Evolutionary conservation across 2,888 invertebrate species (phyloP).

Genomic region (Corythucha ciliata): DNA sequence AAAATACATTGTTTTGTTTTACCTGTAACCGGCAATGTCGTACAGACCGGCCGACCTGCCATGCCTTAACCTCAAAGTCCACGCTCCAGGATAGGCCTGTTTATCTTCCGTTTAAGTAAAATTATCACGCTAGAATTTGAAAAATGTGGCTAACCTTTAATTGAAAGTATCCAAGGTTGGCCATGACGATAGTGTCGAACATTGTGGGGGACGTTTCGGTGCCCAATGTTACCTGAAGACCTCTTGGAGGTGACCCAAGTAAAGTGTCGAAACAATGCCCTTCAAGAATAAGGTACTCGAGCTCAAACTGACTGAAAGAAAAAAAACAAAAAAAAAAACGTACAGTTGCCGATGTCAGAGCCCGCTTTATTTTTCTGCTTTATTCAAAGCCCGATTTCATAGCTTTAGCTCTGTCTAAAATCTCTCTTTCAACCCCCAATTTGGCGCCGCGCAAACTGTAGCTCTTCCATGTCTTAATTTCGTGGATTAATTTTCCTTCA

Average conservation of each 20-base stretch:
- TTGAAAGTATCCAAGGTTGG: slow-evolving; percentile 97
- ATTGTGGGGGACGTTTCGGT: slow-evolving; percentile 65
- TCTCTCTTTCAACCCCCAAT: too few relatives aligned
- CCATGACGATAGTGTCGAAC: slow-evolving; percentile 99
- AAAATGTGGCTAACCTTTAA: slow-evolving; percentile 50
- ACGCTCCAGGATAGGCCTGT: slow-evolving; percentile 87
- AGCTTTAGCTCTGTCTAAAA: too few relatives aligned
- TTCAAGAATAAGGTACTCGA: slow-evolving; percentile 89
- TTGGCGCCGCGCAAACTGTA: too few relatives aligned
- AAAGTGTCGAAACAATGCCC: slow-evolving; percentile 87
- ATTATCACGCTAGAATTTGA: neutral
- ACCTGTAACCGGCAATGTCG: slow-evolving; percentile 62
- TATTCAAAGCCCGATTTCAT: too few relatives aligned
- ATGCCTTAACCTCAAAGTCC: slow-evolving; percentile 78
- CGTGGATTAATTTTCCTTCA: too few relatives aligned
- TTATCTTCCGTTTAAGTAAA: neutral
- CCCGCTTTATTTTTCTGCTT: too few relatives aligned
- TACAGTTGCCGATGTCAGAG: too few relatives aligned
- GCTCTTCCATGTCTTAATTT: too few relatives aligned
- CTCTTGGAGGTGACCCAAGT: slow-evolving; percentile 87
- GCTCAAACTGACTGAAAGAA: slow-evolving; percentile 88
- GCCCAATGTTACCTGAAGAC: slow-evolving; percentile 91
- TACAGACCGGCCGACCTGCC: slow-evolving; percentile 94
- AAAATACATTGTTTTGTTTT: slow-evolving; percentile 33
- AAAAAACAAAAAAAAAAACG: too few relatives aligned